Evolutionary conservation across 1,140 invertebrate species (phyloP), one percentile per base, ranked within the genome.

Genomic region (Tyrophagus putrescentiae): DNA sequence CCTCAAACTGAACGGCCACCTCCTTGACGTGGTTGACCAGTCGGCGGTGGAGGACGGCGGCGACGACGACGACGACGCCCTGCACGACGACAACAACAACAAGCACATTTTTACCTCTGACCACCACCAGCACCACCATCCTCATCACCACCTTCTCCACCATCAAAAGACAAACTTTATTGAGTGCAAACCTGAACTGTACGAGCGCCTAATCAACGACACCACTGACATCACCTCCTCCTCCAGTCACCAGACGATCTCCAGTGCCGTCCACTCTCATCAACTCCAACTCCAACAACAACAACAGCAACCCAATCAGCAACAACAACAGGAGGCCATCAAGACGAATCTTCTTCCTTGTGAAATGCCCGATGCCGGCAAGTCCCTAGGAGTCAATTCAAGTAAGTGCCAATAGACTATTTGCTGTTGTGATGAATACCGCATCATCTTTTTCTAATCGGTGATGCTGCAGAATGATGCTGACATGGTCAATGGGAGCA

Each of bases 321-420:
- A 54, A n/a, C 11, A 25, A 31, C 28, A 54, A 54, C 28, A 13
- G 13, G 25, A 54, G 1, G 3, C 13, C 7, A 21, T 27, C n/a
- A 54, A 31, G 2, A 7, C 31, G n/a, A n/a, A n/a, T 7, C 18
- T 48, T 6, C 45, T 48, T 6, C 45, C 45, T 7, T 13, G 45
- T 48, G 45, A 27, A 31, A 54, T 54, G 52, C 52, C 52, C 52
- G 52, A 54, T 31, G 52, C 52, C 32, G 52, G 31, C 52, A 54
- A 54, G 25, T 54, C 52, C 4, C n/a, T 54, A 32, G 28, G 31
- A 42, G 25, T 23, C 16, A 54, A 27, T 54, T 27, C 52, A 16
- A 34, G 52, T 54, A 54, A 54, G 52, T 54, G n/a, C n/a, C n/a
- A n/a, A n/a, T n/a, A n/a, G n/a, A n/a, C 1, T 13, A 16, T 50